A percentile compares a stretch with the other conserved stretches of the same genome.
Conservation (phyloP, 2,113 vertebrate species). For the Lophochroa leadbeateri region DNA sequence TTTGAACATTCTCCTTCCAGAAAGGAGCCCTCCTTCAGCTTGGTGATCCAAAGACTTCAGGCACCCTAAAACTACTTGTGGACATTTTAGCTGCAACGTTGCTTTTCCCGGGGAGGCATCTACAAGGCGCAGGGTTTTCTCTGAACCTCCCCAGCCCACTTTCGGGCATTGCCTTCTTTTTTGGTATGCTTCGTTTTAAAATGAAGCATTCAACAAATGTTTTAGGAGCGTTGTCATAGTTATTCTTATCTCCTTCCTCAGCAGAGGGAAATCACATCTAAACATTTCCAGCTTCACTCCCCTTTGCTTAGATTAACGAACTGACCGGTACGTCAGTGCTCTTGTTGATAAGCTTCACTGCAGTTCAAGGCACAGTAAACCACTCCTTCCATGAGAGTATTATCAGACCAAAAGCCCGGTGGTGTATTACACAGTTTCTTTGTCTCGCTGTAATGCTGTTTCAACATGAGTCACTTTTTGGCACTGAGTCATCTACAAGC, state of each 20-base stretch:
- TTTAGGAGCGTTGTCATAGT: conserved; percentile 42
- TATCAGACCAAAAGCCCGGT: neutral
- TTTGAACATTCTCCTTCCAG: neutral
- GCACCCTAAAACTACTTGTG: neutral
- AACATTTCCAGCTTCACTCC: conserved; percentile 59
- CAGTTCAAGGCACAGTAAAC: conserved; percentile 3
- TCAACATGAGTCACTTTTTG: conserved; percentile 32
- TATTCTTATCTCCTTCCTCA: conserved; percentile 65
- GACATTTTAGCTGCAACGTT: neutral
- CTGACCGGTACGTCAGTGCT: conserved; percentile 33
- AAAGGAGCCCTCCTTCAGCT: neutral
- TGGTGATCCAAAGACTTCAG: neutral
- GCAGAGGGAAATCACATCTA: conserved; percentile 44
- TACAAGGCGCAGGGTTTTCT: neutral
- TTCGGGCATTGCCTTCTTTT: neutral
- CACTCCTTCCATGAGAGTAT: conserved; percentile 22
- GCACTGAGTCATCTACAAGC: conserved; percentile 6
- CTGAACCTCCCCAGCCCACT: neutral
- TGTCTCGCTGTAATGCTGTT: conserved; percentile 29
- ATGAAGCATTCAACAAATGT: conserved; percentile 13
- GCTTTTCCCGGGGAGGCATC: neutral
- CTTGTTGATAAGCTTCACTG: conserved; percentile 21
- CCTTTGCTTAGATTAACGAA: conserved; percentile 22
- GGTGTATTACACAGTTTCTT: neutral
- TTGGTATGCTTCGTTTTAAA: neutral